phyloP scores from a whole-genome alignment of 2,888 invertebrate genomes.

The Urechis unicinctus region DNA sequence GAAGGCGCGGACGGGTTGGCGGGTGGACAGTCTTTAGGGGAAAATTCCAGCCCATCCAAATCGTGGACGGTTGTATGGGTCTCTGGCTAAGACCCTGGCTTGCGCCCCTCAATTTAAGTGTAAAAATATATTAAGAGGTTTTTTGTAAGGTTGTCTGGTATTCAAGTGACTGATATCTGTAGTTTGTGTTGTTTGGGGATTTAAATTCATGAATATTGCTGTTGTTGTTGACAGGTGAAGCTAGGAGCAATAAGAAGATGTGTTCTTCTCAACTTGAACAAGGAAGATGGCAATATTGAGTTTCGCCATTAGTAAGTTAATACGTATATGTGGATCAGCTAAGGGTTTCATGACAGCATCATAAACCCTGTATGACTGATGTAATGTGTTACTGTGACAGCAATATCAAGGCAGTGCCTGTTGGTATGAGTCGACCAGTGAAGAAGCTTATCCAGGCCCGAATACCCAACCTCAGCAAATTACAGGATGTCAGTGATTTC shows the following conservation, averaged over 20 bases:
- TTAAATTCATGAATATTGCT: no score
- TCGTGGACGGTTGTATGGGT: no score
- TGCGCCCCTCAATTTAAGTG: no score
- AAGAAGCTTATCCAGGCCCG: constrained; percentile 88
- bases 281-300: constrained; percentile 76
- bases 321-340: not conserved
- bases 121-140: not conserved
- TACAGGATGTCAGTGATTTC: constrained; percentile 80
- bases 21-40: no score
- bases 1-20: no score
- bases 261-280: constrained; percentile 83
- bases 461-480: constrained; percentile 80
- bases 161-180: no score
- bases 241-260: constrained; percentile 80
- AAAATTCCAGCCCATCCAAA: no score
- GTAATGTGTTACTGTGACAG: constrained; percentile 33
- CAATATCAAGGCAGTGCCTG: constrained; percentile 83
- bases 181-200: no score
- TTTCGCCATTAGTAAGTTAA: constrained; percentile 75
- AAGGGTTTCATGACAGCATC: not conserved
- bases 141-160: no score
- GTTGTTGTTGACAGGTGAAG: constrained; percentile 66
- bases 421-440: constrained; percentile 81
- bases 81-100: no score
- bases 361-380: not conserved